phyloP scores from a whole-genome alignment of 2,113 vertebrate species.

The Trematomus loennbergii region DNA sequence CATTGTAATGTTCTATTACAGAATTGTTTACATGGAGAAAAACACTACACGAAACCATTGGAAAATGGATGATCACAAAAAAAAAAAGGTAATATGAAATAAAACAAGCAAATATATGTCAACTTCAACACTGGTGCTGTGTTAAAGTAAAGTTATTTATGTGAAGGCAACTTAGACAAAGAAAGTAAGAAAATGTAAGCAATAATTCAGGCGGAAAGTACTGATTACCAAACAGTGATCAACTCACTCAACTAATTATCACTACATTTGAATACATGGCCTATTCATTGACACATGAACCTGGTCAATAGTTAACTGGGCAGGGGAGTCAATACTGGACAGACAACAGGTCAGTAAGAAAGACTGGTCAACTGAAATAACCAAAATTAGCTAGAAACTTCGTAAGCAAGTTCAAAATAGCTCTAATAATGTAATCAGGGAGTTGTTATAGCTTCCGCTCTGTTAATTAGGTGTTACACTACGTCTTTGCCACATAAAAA shows the following conservation, averaged over 20 bases:
- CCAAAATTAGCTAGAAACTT: slow-evolving; percentile 46
- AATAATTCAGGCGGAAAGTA: slow-evolving; percentile 39
- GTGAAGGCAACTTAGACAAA: slow-evolving; percentile 16
- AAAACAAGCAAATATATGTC: background rate
- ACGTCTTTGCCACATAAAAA: slow-evolving; percentile 12
- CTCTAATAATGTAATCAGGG: slow-evolving; percentile 30
- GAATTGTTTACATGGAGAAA: background rate
- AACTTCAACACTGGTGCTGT: background rate
- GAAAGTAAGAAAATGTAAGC: slow-evolving; percentile 1
- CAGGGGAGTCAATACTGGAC: slow-evolving; percentile 54
- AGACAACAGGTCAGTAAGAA: slow-evolving; percentile 33
- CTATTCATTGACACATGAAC: slow-evolving; percentile 65
- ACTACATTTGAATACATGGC: slow-evolving; percentile 57
- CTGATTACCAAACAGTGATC: slow-evolving; percentile 29
- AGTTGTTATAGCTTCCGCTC: slow-evolving; percentile 22
- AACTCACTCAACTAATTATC: slow-evolving; percentile 57
- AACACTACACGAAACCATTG: background rate
- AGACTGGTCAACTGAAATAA: slow-evolving; percentile 47
- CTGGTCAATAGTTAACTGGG: slow-evolving; percentile 40
- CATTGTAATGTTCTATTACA: background rate
- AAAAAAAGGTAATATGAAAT: background rate
- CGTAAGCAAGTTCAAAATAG: slow-evolving; percentile 41
- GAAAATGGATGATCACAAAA: background rate
- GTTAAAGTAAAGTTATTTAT: slow-evolving; percentile 11
- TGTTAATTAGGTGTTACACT: slow-evolving; percentile 43